These are phyloP conservation scores for Choloepus hoffmanni DNA, from an alignment of 2,113 vertebrate genomes.

Conservation along the genomic window DNA sequence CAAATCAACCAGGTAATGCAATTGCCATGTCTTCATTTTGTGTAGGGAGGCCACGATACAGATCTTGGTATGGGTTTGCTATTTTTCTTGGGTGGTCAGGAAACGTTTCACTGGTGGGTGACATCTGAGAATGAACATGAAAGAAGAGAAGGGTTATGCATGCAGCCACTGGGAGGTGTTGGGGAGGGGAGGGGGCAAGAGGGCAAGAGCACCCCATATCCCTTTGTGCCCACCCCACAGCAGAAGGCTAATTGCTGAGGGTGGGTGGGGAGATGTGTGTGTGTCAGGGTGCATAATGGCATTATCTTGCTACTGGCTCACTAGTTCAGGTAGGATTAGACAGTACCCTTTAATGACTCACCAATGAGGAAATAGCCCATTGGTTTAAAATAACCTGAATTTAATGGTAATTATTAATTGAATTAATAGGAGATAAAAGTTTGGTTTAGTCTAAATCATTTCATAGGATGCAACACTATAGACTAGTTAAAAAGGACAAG, in stretches of 20 bases:
- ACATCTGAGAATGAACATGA: not conserved
- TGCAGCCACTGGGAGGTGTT: too few species aligned
- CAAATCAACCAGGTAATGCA: not conserved
- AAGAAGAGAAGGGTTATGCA: not conserved
- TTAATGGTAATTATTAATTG: conserved; percentile 49
- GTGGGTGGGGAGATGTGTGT: not conserved
- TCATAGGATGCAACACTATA: not conserved
- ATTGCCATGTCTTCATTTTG: not conserved
- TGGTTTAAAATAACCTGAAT: conserved; percentile 54
- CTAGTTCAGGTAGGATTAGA: not conserved
- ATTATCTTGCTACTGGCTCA: not conserved
- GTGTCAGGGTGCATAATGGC: not conserved
- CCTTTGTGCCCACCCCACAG: not conserved
- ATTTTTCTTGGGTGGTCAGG: not conserved
- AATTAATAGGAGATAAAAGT: conserved; percentile 33
- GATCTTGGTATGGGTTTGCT: not conserved
- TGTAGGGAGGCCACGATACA: not conserved
- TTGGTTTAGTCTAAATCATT: conserved; percentile 55
- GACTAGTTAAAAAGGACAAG: conserved; percentile 46
- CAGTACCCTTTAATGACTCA: not conserved
- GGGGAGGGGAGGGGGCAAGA: too few species aligned
- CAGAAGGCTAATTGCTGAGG: not conserved
- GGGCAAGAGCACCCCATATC: not conserved
- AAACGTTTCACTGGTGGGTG: not conserved
- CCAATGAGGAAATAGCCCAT: not conserved